Evolutionary conservation across 2,797 vertebrate species (phyloP).

Genomic region (Knipowitschia caucasica): DNA sequence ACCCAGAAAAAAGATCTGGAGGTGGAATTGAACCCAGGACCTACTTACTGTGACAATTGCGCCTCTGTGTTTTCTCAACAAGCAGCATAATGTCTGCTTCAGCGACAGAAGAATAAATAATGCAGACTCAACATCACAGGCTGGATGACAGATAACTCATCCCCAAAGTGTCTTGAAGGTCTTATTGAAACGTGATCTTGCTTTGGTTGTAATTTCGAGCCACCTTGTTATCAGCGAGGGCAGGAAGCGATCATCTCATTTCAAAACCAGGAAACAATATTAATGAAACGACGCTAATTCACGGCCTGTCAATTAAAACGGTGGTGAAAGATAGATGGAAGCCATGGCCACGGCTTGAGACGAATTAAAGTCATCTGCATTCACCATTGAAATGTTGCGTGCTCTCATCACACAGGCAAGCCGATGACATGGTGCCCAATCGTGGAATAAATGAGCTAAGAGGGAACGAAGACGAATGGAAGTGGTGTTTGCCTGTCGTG

Average conservation of each 20-base stretch:
- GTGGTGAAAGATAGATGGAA: constrained; percentile 24
- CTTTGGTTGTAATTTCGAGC: constrained; percentile 56
- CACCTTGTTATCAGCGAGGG: constrained; percentile 45
- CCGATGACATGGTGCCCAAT: constrained; percentile 27
- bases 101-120: constrained; percentile 30
- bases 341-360: constrained; percentile 15
- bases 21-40: no score
- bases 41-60: no score
- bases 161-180: constrained; percentile 47
- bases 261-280: constrained; percentile 36
- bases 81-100: no score
- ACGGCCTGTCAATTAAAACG: constrained; percentile 48
- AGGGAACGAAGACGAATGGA: background rate
- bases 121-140: constrained; percentile 15
- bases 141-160: constrained; percentile 60
- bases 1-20: no score
- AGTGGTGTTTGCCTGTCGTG: constrained; percentile 9
- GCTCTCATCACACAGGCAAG: constrained; percentile 24
- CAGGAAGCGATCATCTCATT: constrained; percentile 46
- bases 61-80: no score
- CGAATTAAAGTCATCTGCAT: constrained; percentile 46
- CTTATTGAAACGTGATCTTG: constrained; percentile 35
- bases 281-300: constrained; percentile 35
- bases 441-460: constrained; percentile 26
- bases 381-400: constrained; percentile 31